A percentile compares a stretch with the other conserved stretches of the same genome.
Evolutionary conservation across 2,888 invertebrate genomes (phyloP).

Genomic region (Melanostoma scalare): DNA sequence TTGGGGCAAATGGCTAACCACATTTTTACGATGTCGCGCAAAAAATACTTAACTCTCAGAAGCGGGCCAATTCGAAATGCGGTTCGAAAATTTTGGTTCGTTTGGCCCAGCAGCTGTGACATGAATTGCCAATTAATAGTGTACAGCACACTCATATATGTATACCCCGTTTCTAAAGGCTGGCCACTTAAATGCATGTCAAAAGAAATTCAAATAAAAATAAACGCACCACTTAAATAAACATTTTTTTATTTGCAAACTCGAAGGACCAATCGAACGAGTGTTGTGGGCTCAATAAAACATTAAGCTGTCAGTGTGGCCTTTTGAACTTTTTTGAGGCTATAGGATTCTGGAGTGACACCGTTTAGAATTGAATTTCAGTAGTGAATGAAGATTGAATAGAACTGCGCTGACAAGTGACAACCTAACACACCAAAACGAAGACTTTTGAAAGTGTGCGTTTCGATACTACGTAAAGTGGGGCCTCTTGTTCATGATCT

Average conservation of each 20-base stretch:
- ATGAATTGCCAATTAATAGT: conserved; percentile 65
- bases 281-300: too few species aligned
- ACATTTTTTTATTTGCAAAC: conserved; percentile 50
- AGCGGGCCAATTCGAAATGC: conserved; percentile 53
- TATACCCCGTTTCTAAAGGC: background rate
- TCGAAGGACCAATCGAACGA: conserved; percentile 17
- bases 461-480: too few species aligned
- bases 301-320: too few species aligned
- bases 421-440: too few species aligned
- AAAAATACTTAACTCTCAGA: conserved; percentile 4
- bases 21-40: conserved; percentile 50
- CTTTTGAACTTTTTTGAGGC: too few species aligned
- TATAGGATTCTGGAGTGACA: too few species aligned
- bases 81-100: conserved; percentile 28
- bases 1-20: background rate
- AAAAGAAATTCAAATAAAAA: conserved; percentile 3
- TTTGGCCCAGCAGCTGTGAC: conserved; percentile 26
- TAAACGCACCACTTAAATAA: conserved; percentile 34
- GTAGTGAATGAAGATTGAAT: too few species aligned
- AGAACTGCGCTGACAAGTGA: too few species aligned
- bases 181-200: background rate
- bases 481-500: too few species aligned
- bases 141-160: conserved; percentile 1
- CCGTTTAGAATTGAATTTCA: too few species aligned
- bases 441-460: too few species aligned